phyloP scores from a whole-genome alignment of 2,113 vertebrate genomes.

The Lichenostomus cassidix region DNA sequence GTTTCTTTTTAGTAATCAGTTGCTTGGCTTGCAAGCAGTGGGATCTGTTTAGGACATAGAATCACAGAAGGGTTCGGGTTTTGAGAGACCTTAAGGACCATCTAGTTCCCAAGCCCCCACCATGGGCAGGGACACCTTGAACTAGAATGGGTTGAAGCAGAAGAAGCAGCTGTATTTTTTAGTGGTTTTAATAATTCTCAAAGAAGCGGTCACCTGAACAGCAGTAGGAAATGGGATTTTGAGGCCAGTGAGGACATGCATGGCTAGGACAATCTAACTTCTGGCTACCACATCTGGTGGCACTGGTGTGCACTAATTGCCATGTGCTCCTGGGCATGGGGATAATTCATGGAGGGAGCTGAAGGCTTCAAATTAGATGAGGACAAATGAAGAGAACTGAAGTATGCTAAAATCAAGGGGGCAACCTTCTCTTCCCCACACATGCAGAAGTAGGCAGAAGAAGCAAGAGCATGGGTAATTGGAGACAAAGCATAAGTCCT shows the following conservation, averaged over 20 bases:
- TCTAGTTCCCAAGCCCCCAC: neutral
- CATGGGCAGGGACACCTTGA: neutral
- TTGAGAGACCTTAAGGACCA: neutral
- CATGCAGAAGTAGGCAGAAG: neutral
- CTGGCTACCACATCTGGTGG: neutral
- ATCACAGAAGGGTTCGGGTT: neutral
- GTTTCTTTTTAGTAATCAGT: neutral
- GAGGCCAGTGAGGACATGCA: neutral
- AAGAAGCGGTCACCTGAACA: neutral
- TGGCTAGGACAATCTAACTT: neutral
- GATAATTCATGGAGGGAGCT: neutral
- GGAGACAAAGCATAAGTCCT: neutral
- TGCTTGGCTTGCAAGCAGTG: neutral
- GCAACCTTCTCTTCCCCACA: neutral
- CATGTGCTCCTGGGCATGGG: rapidly evolving
- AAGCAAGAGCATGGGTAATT: neutral
- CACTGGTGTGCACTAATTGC: rapidly evolving
- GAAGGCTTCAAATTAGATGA: neutral
- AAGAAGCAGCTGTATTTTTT: neutral
- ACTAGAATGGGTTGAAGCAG: neutral
- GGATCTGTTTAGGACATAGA: neutral
- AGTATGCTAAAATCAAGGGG: neutral
- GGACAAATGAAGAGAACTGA: neutral
- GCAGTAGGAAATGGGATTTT: neutral
- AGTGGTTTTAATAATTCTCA: neutral